Conservation (phyloP, 2,113 vertebrate species). For the Scopus umbretta region DNA sequence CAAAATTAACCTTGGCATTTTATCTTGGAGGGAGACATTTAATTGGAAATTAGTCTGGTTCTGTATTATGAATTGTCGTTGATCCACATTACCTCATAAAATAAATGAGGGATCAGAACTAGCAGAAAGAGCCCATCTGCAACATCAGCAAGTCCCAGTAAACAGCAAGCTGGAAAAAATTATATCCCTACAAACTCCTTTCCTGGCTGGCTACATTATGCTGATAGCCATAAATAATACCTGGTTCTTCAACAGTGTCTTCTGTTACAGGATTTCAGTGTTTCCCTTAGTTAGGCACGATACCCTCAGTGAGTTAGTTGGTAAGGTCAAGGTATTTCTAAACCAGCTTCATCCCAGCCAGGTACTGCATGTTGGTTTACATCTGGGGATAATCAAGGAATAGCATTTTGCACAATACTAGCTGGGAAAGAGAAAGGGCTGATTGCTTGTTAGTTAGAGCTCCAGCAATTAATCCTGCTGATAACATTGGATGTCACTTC, state of each 20-base stretch:
- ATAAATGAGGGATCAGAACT: not conserved
- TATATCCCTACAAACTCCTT: not conserved
- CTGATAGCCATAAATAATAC: slow-evolving; percentile 5
- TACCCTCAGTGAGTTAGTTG: not conserved
- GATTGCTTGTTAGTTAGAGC: not conserved
- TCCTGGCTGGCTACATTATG: not conserved
- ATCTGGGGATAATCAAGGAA: not conserved
- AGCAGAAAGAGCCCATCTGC: not conserved
- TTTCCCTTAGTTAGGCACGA: not conserved
- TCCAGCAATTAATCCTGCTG: not conserved
- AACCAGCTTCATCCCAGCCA: not conserved
- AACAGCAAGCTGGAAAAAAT: not conserved
- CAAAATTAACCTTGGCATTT: not conserved
- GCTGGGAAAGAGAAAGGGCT: not conserved
- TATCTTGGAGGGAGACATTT: not conserved
- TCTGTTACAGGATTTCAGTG: not conserved
- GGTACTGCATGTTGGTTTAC: not conserved
- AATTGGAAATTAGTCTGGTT: not conserved
- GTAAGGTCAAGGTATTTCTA: not conserved
- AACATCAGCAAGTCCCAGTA: not conserved
- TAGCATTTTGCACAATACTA: not conserved
- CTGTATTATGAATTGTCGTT: not conserved
- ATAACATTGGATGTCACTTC: not conserved
- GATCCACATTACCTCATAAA: slow-evolving; percentile 33
- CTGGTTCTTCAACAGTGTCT: not conserved